These are phyloP conservation scores for Ceratothoa steindachneri DNA, from an alignment of 2,888 invertebrate species.

Conservation along the genomic window DNA sequence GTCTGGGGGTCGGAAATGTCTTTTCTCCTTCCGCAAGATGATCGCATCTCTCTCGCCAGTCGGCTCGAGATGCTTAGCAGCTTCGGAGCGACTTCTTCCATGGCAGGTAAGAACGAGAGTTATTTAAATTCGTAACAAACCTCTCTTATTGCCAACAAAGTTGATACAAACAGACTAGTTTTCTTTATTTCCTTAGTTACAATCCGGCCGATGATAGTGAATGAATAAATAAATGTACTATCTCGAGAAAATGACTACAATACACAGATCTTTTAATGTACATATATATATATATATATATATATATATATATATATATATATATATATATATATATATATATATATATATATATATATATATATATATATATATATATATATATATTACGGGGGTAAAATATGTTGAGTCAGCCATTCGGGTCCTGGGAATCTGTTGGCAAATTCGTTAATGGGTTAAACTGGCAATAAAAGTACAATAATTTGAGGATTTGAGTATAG, in stretches of 20 bases:
- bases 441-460: no score
- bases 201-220: no score
- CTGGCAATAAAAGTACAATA: no score
- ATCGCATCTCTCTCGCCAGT: constrained; percentile 23
- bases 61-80: constrained; percentile 10
- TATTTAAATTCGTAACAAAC: no score
- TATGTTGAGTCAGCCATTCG: no score
- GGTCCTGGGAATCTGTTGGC: no score
- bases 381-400: no score
- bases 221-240: no score
- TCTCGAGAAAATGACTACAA: neutral
- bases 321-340: constrained; percentile 22
- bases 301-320: constrained; percentile 19
- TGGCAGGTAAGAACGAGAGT: constrained; percentile 13
- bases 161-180: no score
- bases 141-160: no score
- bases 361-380: constrained; percentile 23
- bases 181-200: no score
- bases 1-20: constrained; percentile 43
- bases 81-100: constrained; percentile 11
- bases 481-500: no score
- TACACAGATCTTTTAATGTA: neutral
- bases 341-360: constrained; percentile 23
- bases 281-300: constrained; percentile 15
- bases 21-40: constrained; percentile 29